Evolutionary conservation across 2,797 vertebrate species (phyloP).

Genomic region (Aeoliscus strigatus): DNA sequence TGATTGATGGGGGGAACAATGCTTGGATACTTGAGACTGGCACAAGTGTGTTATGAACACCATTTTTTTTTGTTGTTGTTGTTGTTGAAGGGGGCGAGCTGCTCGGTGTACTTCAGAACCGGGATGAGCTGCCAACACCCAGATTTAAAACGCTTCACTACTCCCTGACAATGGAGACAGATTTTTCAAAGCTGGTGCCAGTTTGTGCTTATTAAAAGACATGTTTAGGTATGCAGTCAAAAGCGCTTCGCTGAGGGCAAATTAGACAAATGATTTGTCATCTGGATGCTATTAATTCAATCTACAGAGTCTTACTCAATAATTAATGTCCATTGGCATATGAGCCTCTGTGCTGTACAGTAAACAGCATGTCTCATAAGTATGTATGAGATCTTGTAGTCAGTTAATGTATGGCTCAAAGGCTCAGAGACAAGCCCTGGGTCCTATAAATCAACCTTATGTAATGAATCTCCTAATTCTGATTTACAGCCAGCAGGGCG

Average conservation of each 20-base stretch:
- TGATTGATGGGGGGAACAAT: conserved; percentile 36
- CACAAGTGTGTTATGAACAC: conserved; percentile 38
- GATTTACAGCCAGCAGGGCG: conserved; percentile 50
- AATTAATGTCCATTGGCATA: conserved; percentile 58
- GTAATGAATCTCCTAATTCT: conserved; percentile 60
- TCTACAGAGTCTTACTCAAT: conserved; percentile 49
- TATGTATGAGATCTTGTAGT: conserved; percentile 59
- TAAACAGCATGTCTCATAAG: conserved; percentile 61
- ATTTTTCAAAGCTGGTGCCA: conserved; percentile 35
- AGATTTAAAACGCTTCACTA: conserved; percentile 37
- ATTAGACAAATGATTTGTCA: conserved; percentile 40
- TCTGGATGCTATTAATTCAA: conserved; percentile 47
- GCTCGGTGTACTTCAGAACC: too few species aligned
- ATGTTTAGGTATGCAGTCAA: conserved; percentile 17
- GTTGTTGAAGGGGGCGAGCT: conserved; percentile 37
- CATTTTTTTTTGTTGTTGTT: too few species aligned
- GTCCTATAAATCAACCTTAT: conserved; percentile 62
- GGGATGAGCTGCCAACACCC: conserved; percentile 34
- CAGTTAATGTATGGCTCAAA: conserved; percentile 48
- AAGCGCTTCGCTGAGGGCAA: conserved; percentile 10
- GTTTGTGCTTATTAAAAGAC: conserved; percentile 34
- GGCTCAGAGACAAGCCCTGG: conserved; percentile 35
- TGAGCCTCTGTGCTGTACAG: conserved; percentile 51
- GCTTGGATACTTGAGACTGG: conserved; percentile 27
- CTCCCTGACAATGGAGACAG: conserved; percentile 42